Evolutionary conservation across 2,888 invertebrate genomes (phyloP).

Genomic region (Platycheirus albimanus): DNA sequence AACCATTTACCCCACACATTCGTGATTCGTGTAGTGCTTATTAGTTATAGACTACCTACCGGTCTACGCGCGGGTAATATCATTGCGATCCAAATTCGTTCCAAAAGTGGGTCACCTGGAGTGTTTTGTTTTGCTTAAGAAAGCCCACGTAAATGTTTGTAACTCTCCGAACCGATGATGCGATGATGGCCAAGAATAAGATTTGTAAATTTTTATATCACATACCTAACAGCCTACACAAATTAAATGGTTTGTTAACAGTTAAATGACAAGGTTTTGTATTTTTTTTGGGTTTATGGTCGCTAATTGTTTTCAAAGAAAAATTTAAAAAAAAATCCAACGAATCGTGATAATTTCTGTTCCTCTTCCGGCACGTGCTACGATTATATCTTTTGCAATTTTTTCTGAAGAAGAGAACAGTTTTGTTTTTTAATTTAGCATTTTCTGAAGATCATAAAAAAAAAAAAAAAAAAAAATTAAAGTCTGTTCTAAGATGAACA

Average conservation of each 20-base stretch:
- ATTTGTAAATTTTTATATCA: background rate
- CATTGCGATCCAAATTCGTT: background rate
- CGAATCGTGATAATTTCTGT: too few relatives aligned
- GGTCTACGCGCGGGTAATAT: background rate
- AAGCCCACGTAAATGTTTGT: background rate
- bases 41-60: conserved; percentile 31
- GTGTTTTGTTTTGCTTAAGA: background rate
- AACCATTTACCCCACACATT: conserved; percentile 33
- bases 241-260: background rate
- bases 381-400: too few relatives aligned
- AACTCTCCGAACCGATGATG: background rate
- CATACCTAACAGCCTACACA: background rate
- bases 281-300: too few relatives aligned
- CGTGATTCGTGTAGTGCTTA: conserved; percentile 23
- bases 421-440: too few relatives aligned
- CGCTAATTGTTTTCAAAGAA: background rate
- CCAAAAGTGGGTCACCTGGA: background rate
- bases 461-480: too few relatives aligned
- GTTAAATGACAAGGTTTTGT: background rate
- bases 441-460: too few relatives aligned
- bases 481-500: too few relatives aligned
- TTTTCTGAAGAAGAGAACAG: too few relatives aligned
- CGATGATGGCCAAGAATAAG: background rate
- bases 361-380: too few relatives aligned
- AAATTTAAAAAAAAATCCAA: too few relatives aligned